phyloP scores from a whole-genome alignment of 2,113 vertebrate species.

The Tor tambroides region DNA sequence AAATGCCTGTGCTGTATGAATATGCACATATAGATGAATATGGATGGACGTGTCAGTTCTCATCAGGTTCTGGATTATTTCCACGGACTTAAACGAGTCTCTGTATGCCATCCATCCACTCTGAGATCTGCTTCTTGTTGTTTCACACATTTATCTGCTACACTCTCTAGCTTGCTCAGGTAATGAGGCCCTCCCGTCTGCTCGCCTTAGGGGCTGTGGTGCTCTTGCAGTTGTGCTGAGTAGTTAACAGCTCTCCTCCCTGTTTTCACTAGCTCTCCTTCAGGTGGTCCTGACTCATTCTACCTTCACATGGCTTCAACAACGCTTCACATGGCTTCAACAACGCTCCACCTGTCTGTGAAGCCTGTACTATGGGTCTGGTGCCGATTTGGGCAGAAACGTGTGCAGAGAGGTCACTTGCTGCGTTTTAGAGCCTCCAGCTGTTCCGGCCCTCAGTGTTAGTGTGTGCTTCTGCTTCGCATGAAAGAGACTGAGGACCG shows the following conservation, averaged over 20 bases:
- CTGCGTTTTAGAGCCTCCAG: not conserved
- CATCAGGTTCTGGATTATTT: conserved; percentile 62
- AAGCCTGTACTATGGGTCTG: conserved; percentile 30
- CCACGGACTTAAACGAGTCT: conserved; percentile 54
- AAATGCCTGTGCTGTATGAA: conserved; percentile 57
- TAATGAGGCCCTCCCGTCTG: conserved; percentile 43
- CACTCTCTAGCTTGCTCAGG: not conserved
- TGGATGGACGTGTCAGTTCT: conserved; percentile 59
- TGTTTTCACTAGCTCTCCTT: conserved; percentile 31
- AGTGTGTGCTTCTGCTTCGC: not conserved
- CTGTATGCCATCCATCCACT: conserved; percentile 41
- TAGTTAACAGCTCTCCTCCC: no score
- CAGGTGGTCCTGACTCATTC: conserved; percentile 43
- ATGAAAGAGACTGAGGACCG: not conserved
- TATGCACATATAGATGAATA: no score
- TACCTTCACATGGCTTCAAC: conserved; percentile 33
- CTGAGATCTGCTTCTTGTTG: conserved; percentile 42
- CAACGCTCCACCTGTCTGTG: conserved; percentile 52
- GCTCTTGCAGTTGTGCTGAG: no score
- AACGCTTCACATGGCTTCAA: conserved; percentile 46
- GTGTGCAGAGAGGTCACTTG: not conserved
- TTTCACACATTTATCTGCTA: conserved; percentile 51
- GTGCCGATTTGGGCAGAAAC: not conserved
- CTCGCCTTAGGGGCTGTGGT: conserved; percentile 24
- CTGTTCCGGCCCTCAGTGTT: not conserved